Percentiles rank a stretch among this genome's conserved stretches.
These are phyloP conservation scores for Hemitrygon akajei DNA, from an alignment of 2,797 vertebrate species.

Conservation along the genomic window DNA sequence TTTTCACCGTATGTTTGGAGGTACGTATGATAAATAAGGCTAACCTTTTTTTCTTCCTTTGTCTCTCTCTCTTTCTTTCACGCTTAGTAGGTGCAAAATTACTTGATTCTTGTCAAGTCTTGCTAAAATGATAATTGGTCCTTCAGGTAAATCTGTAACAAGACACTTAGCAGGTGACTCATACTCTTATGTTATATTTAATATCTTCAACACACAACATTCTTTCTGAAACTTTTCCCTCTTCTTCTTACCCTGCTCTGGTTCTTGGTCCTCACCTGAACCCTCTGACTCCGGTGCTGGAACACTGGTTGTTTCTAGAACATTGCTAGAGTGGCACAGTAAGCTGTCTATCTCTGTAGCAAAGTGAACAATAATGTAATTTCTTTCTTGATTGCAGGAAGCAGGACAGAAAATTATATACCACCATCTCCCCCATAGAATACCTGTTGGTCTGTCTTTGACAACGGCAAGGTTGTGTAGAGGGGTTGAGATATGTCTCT, in stretches of 20 bases:
- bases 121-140: neutral
- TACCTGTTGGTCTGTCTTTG: no score
- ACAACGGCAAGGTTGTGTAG: neutral
- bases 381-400: no score
- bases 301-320: neutral
- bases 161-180: neutral
- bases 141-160: constrained; percentile 13
- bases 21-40: no score
- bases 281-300: neutral
- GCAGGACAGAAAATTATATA: no score
- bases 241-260: neutral
- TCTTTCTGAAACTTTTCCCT: neutral
- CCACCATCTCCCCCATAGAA: no score
- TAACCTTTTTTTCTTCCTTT: no score
- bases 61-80: no score
- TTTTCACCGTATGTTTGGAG: no score
- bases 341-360: no score
- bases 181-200: neutral
- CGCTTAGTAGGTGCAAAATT: neutral
- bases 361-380: no score
- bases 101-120: neutral
- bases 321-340: no score
- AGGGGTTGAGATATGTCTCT: no score
- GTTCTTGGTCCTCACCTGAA: neutral
- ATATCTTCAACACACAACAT: neutral